Percentiles rank a stretch among this genome's conserved stretches.
Evolutionary conservation across 2,888 invertebrate genomes (phyloP).

Genomic region (Mamestra brassicae): DNA sequence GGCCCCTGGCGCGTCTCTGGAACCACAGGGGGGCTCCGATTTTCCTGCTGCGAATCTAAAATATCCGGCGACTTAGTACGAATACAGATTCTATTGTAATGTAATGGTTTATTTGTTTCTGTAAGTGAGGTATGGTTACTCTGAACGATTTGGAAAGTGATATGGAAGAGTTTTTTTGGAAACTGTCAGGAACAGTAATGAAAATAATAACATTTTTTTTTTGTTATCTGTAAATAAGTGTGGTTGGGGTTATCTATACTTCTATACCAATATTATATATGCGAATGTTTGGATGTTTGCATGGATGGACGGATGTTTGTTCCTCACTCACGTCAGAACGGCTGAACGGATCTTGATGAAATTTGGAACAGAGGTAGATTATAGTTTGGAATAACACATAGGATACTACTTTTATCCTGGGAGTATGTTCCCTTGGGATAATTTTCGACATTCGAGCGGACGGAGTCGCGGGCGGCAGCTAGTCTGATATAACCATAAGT

Average conservation of each 20-base stretch:
- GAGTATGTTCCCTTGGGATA: no score
- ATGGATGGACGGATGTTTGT: no score
- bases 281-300: no score
- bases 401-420: no score
- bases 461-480: no score
- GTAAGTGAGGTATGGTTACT: slow-evolving; percentile 30
- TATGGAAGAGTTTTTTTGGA: neutral
- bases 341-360: no score
- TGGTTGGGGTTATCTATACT: no score
- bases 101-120: slow-evolving; percentile 56
- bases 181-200: neutral
- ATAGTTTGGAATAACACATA: no score
- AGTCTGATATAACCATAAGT: neutral
- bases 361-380: no score
- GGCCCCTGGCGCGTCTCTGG: slow-evolving; percentile 74
- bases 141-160: slow-evolving; percentile 17
- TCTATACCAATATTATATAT: no score
- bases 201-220: neutral
- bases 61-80: slow-evolving; percentile 66
- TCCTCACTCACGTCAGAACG: no score
- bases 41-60: slow-evolving; percentile 69
- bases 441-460: no score
- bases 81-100: slow-evolving; percentile 63
- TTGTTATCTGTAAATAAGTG: neutral
- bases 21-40: slow-evolving; percentile 76